Evolutionary conservation across 2,888 invertebrate genomes (phyloP).

Genomic region (Linyphia triangularis): DNA sequence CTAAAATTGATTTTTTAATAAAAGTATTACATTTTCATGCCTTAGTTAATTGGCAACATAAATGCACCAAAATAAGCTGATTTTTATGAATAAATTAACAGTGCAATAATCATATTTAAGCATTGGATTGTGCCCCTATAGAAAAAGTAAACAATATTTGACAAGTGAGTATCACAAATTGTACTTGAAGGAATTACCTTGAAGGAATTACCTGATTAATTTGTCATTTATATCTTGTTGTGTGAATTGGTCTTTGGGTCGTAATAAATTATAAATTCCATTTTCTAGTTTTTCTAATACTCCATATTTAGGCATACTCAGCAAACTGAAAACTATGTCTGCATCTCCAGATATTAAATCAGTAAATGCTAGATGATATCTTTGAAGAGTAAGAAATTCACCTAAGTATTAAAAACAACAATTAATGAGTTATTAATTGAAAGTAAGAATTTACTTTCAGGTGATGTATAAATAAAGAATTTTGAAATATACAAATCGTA

Average conservation of each 20-base stretch:
- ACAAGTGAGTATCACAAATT: too few relatives aligned
- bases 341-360: conserved; percentile 56
- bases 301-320: conserved; percentile 55
- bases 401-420: conserved; percentile 29
- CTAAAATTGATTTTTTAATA: too few relatives aligned
- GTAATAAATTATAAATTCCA: conserved; percentile 27
- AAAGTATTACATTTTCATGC: too few relatives aligned
- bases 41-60: too few relatives aligned
- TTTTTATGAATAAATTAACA: too few relatives aligned
- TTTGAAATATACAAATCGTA: neutral
- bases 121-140: too few relatives aligned
- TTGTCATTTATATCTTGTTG: conserved; percentile 68
- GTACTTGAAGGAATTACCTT: neutral
- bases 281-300: conserved; percentile 24
- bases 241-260: conserved; percentile 38
- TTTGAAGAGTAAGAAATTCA: conserved; percentile 36
- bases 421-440: neutral
- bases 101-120: too few relatives aligned
- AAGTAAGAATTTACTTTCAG: neutral
- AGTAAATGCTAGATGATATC: conserved; percentile 66
- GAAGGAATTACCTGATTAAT: conserved; percentile 29
- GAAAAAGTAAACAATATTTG: too few relatives aligned
- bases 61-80: too few relatives aligned
- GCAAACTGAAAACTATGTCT: conserved; percentile 53
- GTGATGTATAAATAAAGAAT: neutral